Base-by-base conservation (phyloP, 1,140 invertebrate species). In the Sycophila sp. region DNA sequence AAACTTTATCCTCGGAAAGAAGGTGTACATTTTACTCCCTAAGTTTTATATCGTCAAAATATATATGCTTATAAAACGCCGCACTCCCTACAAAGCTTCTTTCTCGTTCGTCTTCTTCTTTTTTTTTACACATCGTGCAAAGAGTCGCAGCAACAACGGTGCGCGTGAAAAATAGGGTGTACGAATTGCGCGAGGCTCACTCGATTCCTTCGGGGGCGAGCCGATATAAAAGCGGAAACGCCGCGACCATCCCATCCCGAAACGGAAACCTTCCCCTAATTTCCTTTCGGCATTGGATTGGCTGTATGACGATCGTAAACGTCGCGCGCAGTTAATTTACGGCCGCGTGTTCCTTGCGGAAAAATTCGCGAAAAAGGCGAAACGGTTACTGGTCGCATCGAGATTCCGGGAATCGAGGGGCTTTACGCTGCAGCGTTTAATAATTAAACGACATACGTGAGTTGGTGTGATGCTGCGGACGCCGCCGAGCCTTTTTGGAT, bases 261-360 rank as follows among this genome's bases (percentile, higher is more conserved):
- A 80, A 78, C 71, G 66, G 76, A 85, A 85, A 85, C 76, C 82
- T 85, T 85, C 83, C 83, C 83, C 83, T 69, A 84, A 83, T 85
- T 85, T 84, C 75, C 76, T 77, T 81, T 77, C 74, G 58, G 64
- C 62, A 78, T 80, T 56, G 74, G 74, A 74, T 45, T 40, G 36
- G 24, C 36, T 24, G 2, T n/a, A n/a, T n/a, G n/a, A n/a, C n/a
- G n/a, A n/a, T n/a, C n/a, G n/a, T n/a, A n/a, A n/a, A n/a, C n/a
- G n/a, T n/a, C n/a, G n/a, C n/a, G n/a, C n/a, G n/a, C n/a, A n/a
- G n/a, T n/a, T n/a, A n/a, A n/a, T n/a, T n/a, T n/a, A n/a, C n/a
- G n/a, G n/a, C n/a, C n/a, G n/a, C n/a, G n/a, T n/a, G n/a, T n/a
- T n/a, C n/a, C n/a, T n/a, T n/a, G n/a, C n/a, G n/a, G n/a, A n/a